Percentiles rank a stretch among this genome's conserved stretches.
Conservation (phyloP, 2,113 vertebrate genomes). For the Uria aalge region DNA sequence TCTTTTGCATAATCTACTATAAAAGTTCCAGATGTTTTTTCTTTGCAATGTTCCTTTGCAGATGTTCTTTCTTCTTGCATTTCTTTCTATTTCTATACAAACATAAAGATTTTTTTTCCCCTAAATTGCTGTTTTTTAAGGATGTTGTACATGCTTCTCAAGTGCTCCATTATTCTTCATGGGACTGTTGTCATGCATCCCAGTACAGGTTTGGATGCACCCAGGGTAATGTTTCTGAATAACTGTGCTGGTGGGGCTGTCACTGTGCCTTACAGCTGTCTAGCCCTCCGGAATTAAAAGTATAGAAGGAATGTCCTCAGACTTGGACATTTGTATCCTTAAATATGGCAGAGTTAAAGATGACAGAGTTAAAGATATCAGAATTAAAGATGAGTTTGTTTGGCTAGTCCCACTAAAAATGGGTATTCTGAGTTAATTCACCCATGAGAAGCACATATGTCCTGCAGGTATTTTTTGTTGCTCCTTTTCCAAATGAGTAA, state of each 20-base stretch:
- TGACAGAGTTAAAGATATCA: neutral
- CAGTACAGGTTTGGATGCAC: neutral
- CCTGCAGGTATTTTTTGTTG: neutral
- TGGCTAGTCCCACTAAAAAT: neutral
- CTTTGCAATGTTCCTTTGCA: neutral
- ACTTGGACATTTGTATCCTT: neutral
- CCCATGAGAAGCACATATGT: neutral
- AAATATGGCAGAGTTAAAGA: neutral
- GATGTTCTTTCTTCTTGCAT: neutral
- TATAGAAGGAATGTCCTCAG: neutral
- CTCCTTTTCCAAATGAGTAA: neutral
- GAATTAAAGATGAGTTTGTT: neutral
- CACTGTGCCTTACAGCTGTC: neutral
- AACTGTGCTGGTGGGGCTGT: neutral
- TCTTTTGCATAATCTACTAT: constrained; percentile 31
- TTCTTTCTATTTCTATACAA: neutral
- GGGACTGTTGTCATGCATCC: neutral
- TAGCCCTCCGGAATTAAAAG: neutral
- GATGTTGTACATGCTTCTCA: neutral
- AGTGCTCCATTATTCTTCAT: neutral
- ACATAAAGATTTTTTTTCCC: neutral
- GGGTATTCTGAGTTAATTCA: neutral
- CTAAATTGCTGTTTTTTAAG: neutral
- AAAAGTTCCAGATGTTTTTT: constrained; percentile 1
- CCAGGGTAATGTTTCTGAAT: neutral